phyloP scores from a whole-genome alignment of 2,113 vertebrate species.

The Pavo muticus region DNA sequence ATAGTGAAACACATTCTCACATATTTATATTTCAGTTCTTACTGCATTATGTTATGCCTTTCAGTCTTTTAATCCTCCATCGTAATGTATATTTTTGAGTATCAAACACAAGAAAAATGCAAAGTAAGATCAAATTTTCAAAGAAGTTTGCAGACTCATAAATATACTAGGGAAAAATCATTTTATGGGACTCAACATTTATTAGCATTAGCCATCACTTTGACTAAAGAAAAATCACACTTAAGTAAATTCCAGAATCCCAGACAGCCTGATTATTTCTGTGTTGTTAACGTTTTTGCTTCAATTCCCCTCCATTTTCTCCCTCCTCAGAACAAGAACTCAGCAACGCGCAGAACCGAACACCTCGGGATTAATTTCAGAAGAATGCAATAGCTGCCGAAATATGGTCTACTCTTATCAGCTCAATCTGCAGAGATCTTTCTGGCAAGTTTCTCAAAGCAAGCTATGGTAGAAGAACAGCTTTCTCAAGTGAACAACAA shows the following conservation, averaged over 20 bases:
- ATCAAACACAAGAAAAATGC: not conserved
- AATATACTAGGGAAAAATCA: not conserved
- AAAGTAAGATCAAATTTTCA: not conserved
- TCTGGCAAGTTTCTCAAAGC: not conserved
- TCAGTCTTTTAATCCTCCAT: not conserved
- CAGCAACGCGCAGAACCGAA: not conserved
- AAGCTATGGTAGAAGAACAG: not conserved
- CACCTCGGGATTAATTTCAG: not conserved
- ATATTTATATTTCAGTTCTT: not conserved
- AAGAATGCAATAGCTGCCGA: not conserved
- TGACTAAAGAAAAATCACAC: not conserved
- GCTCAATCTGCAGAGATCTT: not conserved
- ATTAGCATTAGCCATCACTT: not conserved
- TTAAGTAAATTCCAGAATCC: not conserved
- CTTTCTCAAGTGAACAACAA: rapidly evolving
- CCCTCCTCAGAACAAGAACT: not conserved
- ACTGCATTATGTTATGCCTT: not conserved
- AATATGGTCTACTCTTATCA: not conserved
- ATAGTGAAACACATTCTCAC: not conserved
- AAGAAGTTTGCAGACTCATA: not conserved
- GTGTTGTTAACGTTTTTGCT: not conserved
- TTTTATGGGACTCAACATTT: not conserved
- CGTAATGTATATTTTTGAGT: not conserved
- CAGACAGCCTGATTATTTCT: not conserved
- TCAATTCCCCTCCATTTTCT: not conserved